phyloP scores from a whole-genome alignment of 1,140 invertebrate genomes.

The Micrasema longulum region DNA sequence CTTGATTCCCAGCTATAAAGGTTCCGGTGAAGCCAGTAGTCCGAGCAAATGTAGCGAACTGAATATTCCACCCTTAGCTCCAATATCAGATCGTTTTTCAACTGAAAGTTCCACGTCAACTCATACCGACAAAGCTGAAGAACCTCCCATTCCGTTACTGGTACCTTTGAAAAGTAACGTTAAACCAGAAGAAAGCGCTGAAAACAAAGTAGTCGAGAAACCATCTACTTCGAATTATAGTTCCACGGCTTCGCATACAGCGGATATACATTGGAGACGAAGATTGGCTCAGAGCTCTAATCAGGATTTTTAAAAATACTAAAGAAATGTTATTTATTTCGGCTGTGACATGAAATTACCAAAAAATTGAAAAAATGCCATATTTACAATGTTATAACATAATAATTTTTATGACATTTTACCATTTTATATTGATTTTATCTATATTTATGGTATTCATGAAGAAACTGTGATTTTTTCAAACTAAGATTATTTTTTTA shows the following conservation, averaged over 20 bases:
- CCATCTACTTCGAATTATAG: background rate
- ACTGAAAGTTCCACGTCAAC: background rate
- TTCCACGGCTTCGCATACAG: conserved; percentile 4
- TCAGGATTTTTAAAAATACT: too few relatives aligned
- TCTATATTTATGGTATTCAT: too few relatives aligned
- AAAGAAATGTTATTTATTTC: too few relatives aligned
- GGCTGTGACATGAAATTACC: too few relatives aligned
- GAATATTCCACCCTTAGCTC: conserved; percentile 14
- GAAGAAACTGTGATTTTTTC: too few relatives aligned
- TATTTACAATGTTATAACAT: too few relatives aligned
- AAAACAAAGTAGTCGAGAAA: too few relatives aligned
- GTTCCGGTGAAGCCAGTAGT: conserved; percentile 8
- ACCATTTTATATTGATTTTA: too few relatives aligned
- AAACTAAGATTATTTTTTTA: too few relatives aligned
- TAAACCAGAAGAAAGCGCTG: too few relatives aligned
- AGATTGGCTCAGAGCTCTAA: conserved; percentile 34
- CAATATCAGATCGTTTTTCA: conserved; percentile 7
- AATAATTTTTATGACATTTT: too few relatives aligned
- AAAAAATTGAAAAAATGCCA: too few relatives aligned
- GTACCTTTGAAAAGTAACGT: conserved; percentile 14
- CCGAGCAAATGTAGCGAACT: background rate
- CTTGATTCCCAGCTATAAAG: conserved; percentile 45
- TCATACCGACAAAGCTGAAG: background rate
- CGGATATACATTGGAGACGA: conserved; percentile 42
- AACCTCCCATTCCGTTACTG: background rate